phyloP scores from a whole-genome alignment of 2,113 vertebrate species.

The Haemorhous mexicanus region DNA sequence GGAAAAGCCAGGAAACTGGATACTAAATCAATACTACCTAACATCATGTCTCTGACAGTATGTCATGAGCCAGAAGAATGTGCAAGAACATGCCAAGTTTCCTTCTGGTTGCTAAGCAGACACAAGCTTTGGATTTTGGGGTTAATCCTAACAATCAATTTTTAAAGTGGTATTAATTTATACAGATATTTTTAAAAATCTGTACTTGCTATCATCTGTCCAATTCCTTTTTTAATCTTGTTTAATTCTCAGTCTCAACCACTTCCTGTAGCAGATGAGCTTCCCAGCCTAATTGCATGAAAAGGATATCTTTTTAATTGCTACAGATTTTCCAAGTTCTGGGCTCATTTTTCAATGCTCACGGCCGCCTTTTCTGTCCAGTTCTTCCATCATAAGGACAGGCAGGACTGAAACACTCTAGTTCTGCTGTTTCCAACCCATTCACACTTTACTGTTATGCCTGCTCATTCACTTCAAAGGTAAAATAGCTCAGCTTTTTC shows the following conservation, averaged over 20 bases:
- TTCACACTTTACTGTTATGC: neutral
- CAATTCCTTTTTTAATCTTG: constrained; percentile 27
- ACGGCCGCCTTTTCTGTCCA: rapidly evolving
- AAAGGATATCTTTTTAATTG: constrained; percentile 30
- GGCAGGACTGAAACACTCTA: neutral
- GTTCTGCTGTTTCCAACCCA: neutral
- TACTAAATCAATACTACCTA: neutral
- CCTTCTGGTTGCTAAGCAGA: constrained; percentile 38
- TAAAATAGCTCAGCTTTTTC: neutral
- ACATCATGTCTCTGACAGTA: neutral
- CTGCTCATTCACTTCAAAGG: neutral
- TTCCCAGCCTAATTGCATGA: neutral
- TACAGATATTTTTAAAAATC: neutral
- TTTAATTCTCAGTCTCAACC: constrained; percentile 42
- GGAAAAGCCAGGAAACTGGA: neutral
- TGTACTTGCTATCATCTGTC: neutral
- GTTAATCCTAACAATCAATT: constrained; percentile 17
- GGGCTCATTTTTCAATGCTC: neutral
- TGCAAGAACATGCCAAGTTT: neutral
- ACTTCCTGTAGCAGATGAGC: constrained; percentile 39
- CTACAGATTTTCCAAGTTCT: constrained; percentile 16
- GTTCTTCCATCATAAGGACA: neutral
- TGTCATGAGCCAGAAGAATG: constrained; percentile 2
- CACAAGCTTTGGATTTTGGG: neutral
- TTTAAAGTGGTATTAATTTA: neutral